phyloP scores from a whole-genome alignment of 2,797 vertebrate genomes.

The Hybognathus amarus region DNA sequence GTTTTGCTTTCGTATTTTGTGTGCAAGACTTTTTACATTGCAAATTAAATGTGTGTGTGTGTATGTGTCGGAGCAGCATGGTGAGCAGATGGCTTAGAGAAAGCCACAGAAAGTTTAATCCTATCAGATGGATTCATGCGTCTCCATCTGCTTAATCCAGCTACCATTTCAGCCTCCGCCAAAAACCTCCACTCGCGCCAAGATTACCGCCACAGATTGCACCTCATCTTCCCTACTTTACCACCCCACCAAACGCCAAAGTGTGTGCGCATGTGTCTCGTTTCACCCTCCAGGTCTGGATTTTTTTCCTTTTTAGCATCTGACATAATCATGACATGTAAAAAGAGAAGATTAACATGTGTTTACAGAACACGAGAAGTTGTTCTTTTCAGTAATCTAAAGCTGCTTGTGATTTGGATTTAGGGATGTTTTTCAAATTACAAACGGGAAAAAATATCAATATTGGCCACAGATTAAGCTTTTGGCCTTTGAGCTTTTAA shows the following conservation, averaged over 20 bases:
- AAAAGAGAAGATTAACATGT: conserved; percentile 56
- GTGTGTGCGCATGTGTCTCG: conserved; percentile 30
- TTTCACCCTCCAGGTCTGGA: conserved; percentile 34
- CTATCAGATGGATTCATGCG: conserved; percentile 97
- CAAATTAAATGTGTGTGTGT: conserved; percentile 53
- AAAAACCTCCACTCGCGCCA: conserved; percentile 82
- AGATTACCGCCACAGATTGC: conserved; percentile 83
- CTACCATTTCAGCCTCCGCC: conserved; percentile 83
- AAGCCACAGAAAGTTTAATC: conserved; percentile 91
- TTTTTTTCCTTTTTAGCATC: conserved; percentile 8
- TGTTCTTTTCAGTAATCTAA: conserved; percentile 50
- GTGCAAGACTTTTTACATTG: conserved; percentile 52
- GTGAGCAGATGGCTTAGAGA: conserved; percentile 90
- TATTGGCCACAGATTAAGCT: conserved; percentile 38
- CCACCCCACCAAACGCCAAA: conserved; percentile 70
- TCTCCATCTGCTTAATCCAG: conserved; percentile 97
- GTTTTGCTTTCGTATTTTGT: conserved; percentile 23
- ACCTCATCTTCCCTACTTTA: conserved; percentile 79
- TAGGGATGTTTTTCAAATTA: conserved; percentile 43
- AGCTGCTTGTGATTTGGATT: conserved; percentile 35
- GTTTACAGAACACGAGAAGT: conserved; percentile 48
- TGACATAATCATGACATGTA: conserved; percentile 43
- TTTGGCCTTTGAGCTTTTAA: conserved; percentile 24
- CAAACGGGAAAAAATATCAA: conserved; percentile 26
- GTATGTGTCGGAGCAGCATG: conserved; percentile 69